Evolutionary conservation across 2,888 invertebrate species (phyloP).

Genomic region (Ligdia adustata): DNA sequence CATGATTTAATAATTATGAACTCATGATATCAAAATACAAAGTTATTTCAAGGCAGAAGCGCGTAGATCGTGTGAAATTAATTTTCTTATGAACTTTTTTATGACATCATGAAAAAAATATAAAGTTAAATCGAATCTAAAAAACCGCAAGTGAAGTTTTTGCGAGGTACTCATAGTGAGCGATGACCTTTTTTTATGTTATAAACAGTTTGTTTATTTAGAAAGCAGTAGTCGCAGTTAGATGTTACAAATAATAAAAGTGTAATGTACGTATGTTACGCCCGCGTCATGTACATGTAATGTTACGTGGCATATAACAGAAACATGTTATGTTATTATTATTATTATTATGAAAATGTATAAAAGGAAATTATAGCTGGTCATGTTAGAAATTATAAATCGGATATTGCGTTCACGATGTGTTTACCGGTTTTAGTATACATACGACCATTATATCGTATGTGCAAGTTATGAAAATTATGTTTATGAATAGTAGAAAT

Average conservation of each 20-base stretch:
- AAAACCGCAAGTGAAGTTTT: too few species aligned
- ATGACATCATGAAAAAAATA: too few species aligned
- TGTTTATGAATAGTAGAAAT: too few species aligned
- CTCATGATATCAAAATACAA: too few species aligned
- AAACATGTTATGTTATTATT: conserved; percentile 9
- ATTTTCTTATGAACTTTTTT: too few species aligned
- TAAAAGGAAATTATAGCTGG: conserved; percentile 28
- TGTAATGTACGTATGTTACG: conserved; percentile 13
- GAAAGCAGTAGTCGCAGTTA: conserved; percentile 6
- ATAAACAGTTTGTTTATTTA: conserved; percentile 16
- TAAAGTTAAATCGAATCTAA: too few species aligned
- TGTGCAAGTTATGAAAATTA: not conserved
- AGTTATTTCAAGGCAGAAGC: too few species aligned
- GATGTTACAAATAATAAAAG: conserved; percentile 9
- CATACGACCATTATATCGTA: conserved; percentile 11
- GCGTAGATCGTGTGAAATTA: too few species aligned
- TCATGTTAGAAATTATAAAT: conserved; percentile 10
- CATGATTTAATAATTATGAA: too few species aligned
- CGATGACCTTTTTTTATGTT: conserved; percentile 1
- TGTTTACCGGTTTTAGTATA: conserved; percentile 12
- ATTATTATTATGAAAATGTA: too few species aligned
- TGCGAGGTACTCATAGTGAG: too few species aligned
- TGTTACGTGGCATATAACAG: conserved; percentile 11
- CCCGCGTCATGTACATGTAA: conserved; percentile 10
- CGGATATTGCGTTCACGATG: conserved; percentile 10